Base-by-base conservation (phyloP, 2,888 invertebrate species). In the Pilophorus perplexus region DNA sequence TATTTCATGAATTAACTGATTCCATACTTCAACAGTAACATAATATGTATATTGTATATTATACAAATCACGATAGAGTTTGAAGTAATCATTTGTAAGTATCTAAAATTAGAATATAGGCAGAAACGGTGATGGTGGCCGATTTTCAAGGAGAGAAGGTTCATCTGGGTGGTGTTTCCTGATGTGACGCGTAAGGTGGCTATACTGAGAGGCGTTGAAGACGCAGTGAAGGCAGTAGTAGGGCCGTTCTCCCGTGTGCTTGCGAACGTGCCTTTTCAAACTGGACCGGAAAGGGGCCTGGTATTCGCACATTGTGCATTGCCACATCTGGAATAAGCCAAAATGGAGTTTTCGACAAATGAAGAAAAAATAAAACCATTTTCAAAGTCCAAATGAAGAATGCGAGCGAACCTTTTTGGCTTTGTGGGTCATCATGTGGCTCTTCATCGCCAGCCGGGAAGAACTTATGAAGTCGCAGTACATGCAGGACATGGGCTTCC, bases 391-490 rank as follows among this genome's bases (percentile, higher is more conserved):
- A n/a, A n/a, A n/a, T n/a, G n/a, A n/a, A n/a, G n/a, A n/a, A n/a
- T n/a, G n/a, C n/a, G n/a, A n/a, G n/a, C n/a, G n/a, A n/a, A n/a
- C 6, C 33, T 33, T 33, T 8, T 6, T 12, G 12, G 6, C 33
- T 12, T 12, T 6, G 33, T 33, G 33, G 5, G 3, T 8, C 20
- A 16, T 25, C 46, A 62, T 48, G 48, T 62, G 62, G 14, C 20
- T 12, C 18, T 48, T 62, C 62, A 62, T 62, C 10, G 46, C 25
- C 1, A 20, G 46, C 18, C 62, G 27, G 20, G 25, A 46, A 4
- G 62, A 62, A 22, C 62, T 28, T n/a, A 62, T 62, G 62, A 20
- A 62, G 28, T 62, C 62, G 20, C 62, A 62, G 48, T 44, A 48
- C 1, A 48, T 28, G 22, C 62, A 62, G 14, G 62, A 46, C 3